These are phyloP conservation scores for Volucella inflata DNA, from an alignment of 2,888 invertebrate genomes.

Conservation along the genomic window DNA sequence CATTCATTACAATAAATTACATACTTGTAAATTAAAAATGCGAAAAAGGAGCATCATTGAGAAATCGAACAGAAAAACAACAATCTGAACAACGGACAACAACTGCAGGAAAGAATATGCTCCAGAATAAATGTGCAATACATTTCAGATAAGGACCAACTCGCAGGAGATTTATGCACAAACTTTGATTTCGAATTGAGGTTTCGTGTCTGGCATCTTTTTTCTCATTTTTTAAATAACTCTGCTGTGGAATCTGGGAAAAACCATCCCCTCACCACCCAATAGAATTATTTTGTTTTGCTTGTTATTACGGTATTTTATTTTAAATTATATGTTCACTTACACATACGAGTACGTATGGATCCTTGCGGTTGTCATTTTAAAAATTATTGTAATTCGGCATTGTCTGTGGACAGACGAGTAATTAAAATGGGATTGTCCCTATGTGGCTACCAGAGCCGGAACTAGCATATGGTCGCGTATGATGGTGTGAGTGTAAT, in stretches of 20 bases:
- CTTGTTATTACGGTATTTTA: slow-evolving; percentile 54
- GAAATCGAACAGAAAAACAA: background rate
- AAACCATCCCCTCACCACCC: background rate
- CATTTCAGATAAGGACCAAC: slow-evolving; percentile 29
- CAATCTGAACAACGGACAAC: background rate
- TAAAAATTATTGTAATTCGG: slow-evolving; percentile 33
- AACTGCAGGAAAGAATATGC: slow-evolving; percentile 4
- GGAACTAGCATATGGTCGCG: background rate
- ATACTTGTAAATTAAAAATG: background rate
- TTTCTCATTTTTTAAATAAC: background rate
- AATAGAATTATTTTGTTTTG: slow-evolving; percentile 58
- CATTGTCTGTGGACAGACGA: background rate
- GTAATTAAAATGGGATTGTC: slow-evolving; percentile 55
- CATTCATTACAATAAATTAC: slow-evolving; percentile 3
- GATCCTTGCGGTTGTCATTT: slow-evolving; percentile 18
- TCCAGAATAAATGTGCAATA: slow-evolving; percentile 3
- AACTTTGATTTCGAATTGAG: slow-evolving; percentile 49
- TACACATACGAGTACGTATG: background rate
- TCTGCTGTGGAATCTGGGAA: no score
- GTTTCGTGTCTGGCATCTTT: slow-evolving; percentile 4
- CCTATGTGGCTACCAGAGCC: slow-evolving; percentile 2
- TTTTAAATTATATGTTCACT: slow-evolving; percentile 49
- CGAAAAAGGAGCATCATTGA: slow-evolving; percentile 6
- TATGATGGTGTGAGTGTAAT: slow-evolving; percentile 24
- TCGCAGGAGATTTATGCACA: slow-evolving; percentile 47